Evolutionary conservation across 2,797 vertebrate species (phyloP).

Genomic region (Poecilia picta): DNA sequence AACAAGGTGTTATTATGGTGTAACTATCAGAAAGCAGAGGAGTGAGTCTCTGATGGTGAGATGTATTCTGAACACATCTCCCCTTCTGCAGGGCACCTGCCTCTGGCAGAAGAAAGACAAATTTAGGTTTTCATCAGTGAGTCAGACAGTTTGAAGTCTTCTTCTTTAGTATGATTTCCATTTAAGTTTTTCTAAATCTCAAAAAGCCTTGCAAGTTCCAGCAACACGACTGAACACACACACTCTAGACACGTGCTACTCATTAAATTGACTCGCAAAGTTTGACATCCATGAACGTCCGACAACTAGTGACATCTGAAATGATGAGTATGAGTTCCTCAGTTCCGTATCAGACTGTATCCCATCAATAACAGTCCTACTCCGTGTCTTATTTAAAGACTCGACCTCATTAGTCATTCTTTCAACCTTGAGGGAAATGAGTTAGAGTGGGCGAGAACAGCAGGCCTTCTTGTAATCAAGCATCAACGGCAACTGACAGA

Average conservation of each 20-base stretch:
- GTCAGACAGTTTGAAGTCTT: constrained; percentile 17
- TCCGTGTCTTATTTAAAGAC: constrained; percentile 11
- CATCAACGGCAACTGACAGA: constrained; percentile 15
- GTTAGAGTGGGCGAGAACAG: constrained; percentile 18
- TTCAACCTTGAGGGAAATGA: constrained; percentile 41
- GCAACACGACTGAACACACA: background rate
- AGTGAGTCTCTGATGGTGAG: constrained; percentile 34
- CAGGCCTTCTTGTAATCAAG: constrained; percentile 23
- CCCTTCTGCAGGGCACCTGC: constrained; percentile 13
- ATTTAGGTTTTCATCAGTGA: constrained; percentile 20
- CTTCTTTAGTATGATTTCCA: background rate
- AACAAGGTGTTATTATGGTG: constrained; percentile 12
- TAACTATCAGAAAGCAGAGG: constrained; percentile 27
- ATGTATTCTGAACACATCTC: constrained; percentile 1
- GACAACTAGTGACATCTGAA: constrained; percentile 15
- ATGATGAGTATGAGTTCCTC: constrained; percentile 26
- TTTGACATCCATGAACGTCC: constrained; percentile 21
- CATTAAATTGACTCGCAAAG: constrained; percentile 29
- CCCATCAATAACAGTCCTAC: constrained; percentile 11
- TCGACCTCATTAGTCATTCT: constrained; percentile 32
- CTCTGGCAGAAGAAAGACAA: constrained; percentile 11
- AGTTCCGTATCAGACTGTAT: constrained; percentile 19
- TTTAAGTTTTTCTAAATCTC: constrained; percentile 5
- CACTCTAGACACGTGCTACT: background rate
- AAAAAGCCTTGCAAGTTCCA: background rate